These are phyloP conservation scores for Drosophila sucinea DNA, from an alignment of 1,140 invertebrate species.

Conservation along the genomic window DNA sequence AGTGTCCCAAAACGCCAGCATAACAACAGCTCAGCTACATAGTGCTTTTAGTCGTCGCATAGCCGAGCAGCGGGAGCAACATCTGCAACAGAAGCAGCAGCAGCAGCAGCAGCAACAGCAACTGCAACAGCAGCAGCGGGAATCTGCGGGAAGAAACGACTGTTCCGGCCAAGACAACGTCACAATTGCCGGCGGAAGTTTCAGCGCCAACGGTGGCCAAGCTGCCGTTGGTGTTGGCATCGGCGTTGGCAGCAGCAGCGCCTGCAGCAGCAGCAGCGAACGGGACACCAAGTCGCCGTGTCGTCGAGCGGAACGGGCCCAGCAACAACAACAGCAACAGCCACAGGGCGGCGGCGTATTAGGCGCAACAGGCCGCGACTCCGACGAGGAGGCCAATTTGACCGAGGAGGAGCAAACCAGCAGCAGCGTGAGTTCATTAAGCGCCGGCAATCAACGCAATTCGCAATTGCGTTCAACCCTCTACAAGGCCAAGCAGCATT, in stretches of 20 bases:
- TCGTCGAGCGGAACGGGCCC: slow-evolving; percentile 21
- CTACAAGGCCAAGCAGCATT: slow-evolving; percentile 83
- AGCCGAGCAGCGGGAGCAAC: slow-evolving; percentile 59
- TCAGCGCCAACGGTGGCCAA: slow-evolving; percentile 79
- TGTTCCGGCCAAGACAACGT: slow-evolving; percentile 41
- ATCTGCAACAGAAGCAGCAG: slow-evolving; percentile 54
- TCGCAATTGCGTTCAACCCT: slow-evolving; percentile 82
- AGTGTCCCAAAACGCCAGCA: slow-evolving; percentile 44
- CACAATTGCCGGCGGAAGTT: slow-evolving; percentile 82
- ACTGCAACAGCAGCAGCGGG: slow-evolving; percentile 38
- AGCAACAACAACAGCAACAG: background rate
- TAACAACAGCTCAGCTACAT: slow-evolving; percentile 73
- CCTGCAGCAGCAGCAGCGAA: slow-evolving; percentile 60
- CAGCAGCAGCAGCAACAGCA: slow-evolving; percentile 23
- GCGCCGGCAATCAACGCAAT: slow-evolving; percentile 78
- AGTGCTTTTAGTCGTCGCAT: slow-evolving; percentile 68
- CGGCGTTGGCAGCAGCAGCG: slow-evolving; percentile 37
- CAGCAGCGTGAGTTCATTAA: slow-evolving; percentile 80
- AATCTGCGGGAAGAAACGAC: slow-evolving; percentile 20
- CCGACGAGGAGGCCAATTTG: slow-evolving; percentile 59
- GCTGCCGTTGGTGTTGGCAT: slow-evolving; percentile 77
- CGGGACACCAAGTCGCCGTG: slow-evolving; percentile 61
- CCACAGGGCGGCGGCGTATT: background rate
- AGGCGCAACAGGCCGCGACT: slow-evolving; percentile 24
- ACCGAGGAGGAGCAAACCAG: slow-evolving; percentile 75